phyloP scores from a whole-genome alignment of 2,888 invertebrate genomes.

The Drosophila anceps region DNA sequence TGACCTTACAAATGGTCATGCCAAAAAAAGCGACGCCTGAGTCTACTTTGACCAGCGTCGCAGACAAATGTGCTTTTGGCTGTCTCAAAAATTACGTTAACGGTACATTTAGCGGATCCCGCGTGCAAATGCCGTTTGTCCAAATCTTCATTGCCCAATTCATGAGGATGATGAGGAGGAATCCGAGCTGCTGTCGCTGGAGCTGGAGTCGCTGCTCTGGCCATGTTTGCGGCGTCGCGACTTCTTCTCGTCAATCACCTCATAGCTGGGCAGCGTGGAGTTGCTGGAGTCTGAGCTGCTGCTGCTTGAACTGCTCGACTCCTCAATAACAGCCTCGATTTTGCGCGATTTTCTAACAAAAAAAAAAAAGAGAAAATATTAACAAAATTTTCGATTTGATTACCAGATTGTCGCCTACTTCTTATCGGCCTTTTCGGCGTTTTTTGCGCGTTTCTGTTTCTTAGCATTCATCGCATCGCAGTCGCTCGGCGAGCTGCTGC shows the following conservation, averaged over 20 bases:
- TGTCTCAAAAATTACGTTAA: conserved; percentile 50
- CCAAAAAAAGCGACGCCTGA: conserved; percentile 41
- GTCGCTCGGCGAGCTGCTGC: conserved; percentile 80
- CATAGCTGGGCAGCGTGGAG: conserved; percentile 84
- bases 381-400: too few species aligned
- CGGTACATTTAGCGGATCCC: conserved; percentile 30
- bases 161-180: conserved; percentile 76
- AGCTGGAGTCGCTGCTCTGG: conserved; percentile 72
- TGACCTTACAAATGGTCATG: conserved; percentile 30
- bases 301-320: conserved; percentile 75
- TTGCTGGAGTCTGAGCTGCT: conserved; percentile 81
- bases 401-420: conserved; percentile 64
- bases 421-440: conserved; percentile 80
- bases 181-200: conserved; percentile 71
- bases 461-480: conserved; percentile 74
- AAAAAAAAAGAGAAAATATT: background rate
- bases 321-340: conserved; percentile 83
- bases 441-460: conserved; percentile 79
- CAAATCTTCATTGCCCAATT: conserved; percentile 36
- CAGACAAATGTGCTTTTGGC: conserved; percentile 40
- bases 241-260: conserved; percentile 83
- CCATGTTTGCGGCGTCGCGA: conserved; percentile 70
- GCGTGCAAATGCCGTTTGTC: conserved; percentile 45
- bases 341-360: conserved; percentile 73
- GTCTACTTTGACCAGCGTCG: conserved; percentile 20